Percentiles rank a stretch among this genome's conserved stretches.
These are phyloP conservation scores for Melanocharis versteri DNA, from an alignment of 2,113 vertebrate species.

Conservation along the genomic window DNA sequence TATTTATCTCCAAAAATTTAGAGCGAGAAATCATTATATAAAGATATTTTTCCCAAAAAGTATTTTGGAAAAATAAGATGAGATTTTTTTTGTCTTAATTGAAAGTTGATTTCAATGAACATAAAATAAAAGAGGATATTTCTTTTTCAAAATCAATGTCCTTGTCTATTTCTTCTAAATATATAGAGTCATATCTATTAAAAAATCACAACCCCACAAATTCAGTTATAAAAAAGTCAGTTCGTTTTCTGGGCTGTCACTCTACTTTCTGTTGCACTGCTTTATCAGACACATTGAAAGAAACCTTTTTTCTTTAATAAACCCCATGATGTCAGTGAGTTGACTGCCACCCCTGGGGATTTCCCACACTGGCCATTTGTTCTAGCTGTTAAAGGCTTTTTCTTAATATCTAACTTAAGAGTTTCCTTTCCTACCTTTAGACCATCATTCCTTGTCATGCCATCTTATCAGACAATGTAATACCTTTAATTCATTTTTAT, in stretches of 20 bases:
- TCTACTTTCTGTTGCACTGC: neutral
- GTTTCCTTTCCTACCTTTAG: neutral
- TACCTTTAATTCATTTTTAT: slow-evolving; percentile 16
- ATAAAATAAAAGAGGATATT: neutral
- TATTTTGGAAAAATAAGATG: neutral
- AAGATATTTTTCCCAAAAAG: neutral
- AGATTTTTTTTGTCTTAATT: neutral
- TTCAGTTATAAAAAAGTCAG: neutral
- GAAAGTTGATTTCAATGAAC: neutral
- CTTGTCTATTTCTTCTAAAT: neutral
- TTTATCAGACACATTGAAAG: neutral
- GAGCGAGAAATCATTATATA: neutral
- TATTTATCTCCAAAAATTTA: neutral
- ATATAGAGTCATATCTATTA: neutral
- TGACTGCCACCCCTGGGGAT: neutral
- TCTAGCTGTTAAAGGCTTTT: neutral
- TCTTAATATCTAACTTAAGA: neutral
- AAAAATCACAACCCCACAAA: neutral
- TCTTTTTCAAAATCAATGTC: neutral
- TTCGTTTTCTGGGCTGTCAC: neutral
- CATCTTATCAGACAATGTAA: neutral
- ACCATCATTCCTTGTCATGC: neutral
- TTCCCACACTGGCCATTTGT: neutral
- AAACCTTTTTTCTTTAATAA: neutral
- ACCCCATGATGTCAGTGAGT: neutral